phyloP scores from a whole-genome alignment of 2,797 vertebrate species.

The Enteromius radiatus region DNA sequence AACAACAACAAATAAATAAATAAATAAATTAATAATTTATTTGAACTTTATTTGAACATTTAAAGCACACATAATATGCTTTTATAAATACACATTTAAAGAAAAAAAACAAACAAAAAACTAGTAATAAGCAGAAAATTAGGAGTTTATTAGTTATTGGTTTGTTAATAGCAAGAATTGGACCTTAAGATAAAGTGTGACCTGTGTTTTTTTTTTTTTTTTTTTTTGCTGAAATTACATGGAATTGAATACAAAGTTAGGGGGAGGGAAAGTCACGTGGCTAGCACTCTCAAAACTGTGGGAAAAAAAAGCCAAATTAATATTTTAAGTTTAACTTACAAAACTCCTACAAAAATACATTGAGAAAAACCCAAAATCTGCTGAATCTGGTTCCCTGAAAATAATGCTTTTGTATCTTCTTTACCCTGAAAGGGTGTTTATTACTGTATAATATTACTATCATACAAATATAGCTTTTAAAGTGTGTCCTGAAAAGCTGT shows the following conservation, averaged over 20 bases:
- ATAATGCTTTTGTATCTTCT: not conserved
- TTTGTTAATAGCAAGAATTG: not conserved
- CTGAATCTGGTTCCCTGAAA: too few species aligned
- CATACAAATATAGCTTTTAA: not conserved
- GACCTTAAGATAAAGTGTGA: not conserved
- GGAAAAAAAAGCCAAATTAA: too few species aligned
- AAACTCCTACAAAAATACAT: too few species aligned
- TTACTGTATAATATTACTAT: not conserved
- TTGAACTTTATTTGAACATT: too few species aligned
- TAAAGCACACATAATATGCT: not conserved
- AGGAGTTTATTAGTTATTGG: not conserved
- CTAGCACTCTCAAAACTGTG: not conserved
- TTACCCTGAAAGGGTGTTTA: not conserved
- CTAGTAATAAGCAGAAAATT: not conserved
- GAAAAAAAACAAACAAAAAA: not conserved
- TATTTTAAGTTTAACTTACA: too few species aligned
- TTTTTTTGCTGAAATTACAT: not conserved
- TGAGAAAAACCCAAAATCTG: too few species aligned
- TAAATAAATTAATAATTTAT: not conserved
- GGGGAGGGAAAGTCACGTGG: not conserved
- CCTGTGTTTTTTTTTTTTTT: too few species aligned
- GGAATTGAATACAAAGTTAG: not conserved
- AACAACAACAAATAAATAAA: not conserved
- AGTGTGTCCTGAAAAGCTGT: not conserved
- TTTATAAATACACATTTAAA: not conserved